Conservation (phyloP, 2,797 vertebrate genomes). For the Pyrocephalus nanus region DNA sequence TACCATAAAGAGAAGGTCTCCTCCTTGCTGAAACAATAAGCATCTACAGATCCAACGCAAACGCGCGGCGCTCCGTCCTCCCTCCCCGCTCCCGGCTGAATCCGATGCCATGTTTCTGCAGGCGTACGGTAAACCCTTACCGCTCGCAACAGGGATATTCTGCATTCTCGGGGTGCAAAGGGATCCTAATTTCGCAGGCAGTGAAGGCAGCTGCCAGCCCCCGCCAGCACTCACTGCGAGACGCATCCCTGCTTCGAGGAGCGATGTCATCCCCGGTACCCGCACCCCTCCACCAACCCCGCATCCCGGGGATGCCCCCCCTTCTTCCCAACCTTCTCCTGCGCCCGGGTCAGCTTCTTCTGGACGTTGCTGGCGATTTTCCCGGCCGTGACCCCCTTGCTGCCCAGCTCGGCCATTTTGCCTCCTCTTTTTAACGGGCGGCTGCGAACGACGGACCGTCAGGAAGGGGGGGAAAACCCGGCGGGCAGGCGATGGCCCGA, state of each 20-base stretch:
- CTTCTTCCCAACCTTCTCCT: slow-evolving; percentile 87
- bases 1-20: neutral
- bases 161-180: neutral
- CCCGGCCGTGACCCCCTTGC: slow-evolving; percentile 93
- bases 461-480: slow-evolving; percentile 19
- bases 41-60: neutral
- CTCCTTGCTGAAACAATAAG: neutral
- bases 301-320: neutral
- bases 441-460: slow-evolving; percentile 31
- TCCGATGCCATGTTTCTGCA: neutral
- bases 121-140: rapidly evolving
- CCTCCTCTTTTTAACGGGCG: slow-evolving; percentile 58
- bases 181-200: neutral
- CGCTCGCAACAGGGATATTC: rapidly evolving
- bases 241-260: neutral
- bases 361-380: slow-evolving; percentile 97
- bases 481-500: slow-evolving; percentile 53
- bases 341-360: slow-evolving; percentile 95
- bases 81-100: neutral
- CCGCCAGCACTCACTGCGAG: neutral
- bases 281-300: neutral
- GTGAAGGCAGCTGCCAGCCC: neutral
- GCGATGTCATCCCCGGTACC: neutral
- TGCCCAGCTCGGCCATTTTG: slow-evolving; percentile 96
- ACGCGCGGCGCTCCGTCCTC: neutral